Evolutionary conservation across 37 sponge, comb jelly and placozoan species (phyloP).

Genomic region (Axinella damicornis): DNA sequence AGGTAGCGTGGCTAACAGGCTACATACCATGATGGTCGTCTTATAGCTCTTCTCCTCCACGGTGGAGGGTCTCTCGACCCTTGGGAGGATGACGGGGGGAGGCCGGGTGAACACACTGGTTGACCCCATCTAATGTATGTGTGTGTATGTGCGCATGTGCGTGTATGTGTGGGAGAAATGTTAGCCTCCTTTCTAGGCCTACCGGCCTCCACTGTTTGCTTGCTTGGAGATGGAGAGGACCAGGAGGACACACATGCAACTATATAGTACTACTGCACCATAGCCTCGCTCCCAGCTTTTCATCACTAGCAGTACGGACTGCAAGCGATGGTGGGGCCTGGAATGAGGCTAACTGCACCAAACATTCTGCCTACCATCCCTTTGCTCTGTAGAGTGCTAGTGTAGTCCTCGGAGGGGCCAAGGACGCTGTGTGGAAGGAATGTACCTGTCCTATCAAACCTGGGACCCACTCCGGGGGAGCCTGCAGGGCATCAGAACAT

Average conservation of each 20-base stretch:
- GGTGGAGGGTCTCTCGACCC: background rate
- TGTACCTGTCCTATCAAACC: constrained; percentile 59
- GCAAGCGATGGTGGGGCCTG: too few relatives aligned
- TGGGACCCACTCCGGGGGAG: constrained; percentile 47
- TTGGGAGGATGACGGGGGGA: background rate
- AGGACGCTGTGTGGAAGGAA: constrained; percentile 79
- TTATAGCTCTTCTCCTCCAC: background rate
- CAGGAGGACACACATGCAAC: background rate
- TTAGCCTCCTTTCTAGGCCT: too few relatives aligned
- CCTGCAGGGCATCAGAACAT: constrained; percentile 46
- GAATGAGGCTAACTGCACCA: too few relatives aligned
- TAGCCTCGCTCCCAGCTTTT: too few relatives aligned
- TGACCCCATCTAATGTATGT: too few relatives aligned
- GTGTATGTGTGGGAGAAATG: background rate
- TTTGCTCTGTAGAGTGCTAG: constrained; percentile 20
- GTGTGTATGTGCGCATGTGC: background rate
- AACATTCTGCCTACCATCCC: constrained; percentile 30
- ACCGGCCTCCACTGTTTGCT: too few relatives aligned
- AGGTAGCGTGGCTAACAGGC: too few relatives aligned
- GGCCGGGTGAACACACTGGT: too few relatives aligned
- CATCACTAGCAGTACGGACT: too few relatives aligned
- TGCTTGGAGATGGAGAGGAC: background rate
- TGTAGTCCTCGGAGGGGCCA: constrained; percentile 66
- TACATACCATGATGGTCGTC: background rate
- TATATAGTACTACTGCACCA: too few relatives aligned